Conservation (phyloP, 2,797 vertebrate genomes). For the Coluber constrictor region DNA sequence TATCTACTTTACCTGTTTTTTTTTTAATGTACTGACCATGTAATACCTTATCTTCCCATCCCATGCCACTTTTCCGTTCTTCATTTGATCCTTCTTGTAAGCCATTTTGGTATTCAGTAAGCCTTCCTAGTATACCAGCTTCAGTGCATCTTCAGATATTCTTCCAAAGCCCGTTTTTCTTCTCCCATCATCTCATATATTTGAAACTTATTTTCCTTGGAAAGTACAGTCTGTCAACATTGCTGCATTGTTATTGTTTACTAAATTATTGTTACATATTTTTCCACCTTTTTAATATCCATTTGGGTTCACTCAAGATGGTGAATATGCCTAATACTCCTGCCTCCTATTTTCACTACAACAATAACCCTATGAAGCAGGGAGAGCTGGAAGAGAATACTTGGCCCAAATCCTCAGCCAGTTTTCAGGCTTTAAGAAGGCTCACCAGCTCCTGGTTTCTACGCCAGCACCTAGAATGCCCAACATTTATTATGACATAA, state of each 20-base stretch:
- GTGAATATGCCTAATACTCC: background rate
- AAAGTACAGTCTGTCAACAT: too few relatives aligned
- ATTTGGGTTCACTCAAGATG: background rate
- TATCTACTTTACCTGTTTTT: too few relatives aligned
- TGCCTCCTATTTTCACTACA: background rate
- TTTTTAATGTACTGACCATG: too few relatives aligned
- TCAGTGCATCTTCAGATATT: too few relatives aligned
- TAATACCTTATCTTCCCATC: too few relatives aligned
- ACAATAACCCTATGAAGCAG: background rate
- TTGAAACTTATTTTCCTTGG: too few relatives aligned
- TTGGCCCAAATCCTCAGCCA: background rate
- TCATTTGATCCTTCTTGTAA: too few relatives aligned
- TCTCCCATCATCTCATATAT: too few relatives aligned
- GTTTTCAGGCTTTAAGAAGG: background rate
- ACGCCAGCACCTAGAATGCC: background rate
- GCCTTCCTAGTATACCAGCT: too few relatives aligned
- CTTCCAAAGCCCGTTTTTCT: too few relatives aligned
- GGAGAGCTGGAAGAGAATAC: background rate
- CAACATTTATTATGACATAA: background rate
- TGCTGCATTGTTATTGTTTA: background rate
- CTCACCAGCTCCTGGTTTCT: background rate
- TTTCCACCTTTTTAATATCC: background rate
- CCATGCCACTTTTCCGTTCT: too few relatives aligned
- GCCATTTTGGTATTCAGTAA: too few relatives aligned
- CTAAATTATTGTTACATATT: background rate